Base-by-base conservation (phyloP, 1,140 invertebrate species). In the Drosophila chauvacae region DNA sequence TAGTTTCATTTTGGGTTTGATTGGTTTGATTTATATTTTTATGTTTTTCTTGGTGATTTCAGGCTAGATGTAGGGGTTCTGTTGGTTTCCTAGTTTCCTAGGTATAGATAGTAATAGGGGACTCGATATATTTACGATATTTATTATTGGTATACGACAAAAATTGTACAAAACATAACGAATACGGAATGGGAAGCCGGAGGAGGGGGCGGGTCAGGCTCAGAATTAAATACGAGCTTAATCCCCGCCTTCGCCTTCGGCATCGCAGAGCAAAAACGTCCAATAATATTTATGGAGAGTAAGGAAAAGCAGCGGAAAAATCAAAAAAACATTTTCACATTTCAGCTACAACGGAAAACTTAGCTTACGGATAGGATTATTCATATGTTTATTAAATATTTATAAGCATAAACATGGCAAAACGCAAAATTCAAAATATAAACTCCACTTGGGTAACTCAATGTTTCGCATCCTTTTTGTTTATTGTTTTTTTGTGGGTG, bases 331-430 rank as follows among this genome's bases (percentile, higher is more conserved):
- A 60, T 85, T 72, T 79, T 75, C 86, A 90, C 87, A 90, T 88
- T 81, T 88, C 85, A 91, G 65, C 87, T 91, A 91, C 87, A 91
- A 91, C 55, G 58, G n/a, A 88, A 91, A 82, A 72, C 80, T 81
- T 75, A 70, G 78, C 71, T 79, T 68, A 86, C 41, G 47, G 51
- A 51, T 77, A 80, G 53, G 77, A 86, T 76, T 79, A 81, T 70
- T 81, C 68, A 90, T 75, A 72, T 58, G 60, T 65, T 58, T 62
- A 72, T 69, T 58, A 63, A 71, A 51, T 73, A 63, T 70, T 65
- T 71, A 42, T 71, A 83, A 61, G 58, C 76, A 53, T 63, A 77
- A 79, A 90, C 87, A 91, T 72, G 71, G 58, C 87, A 86, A 78
- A 77, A 90, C 70, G 59, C 61, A 87, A 86, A 77, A 80, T 51